Base-by-base conservation (phyloP, 2,888 invertebrate genomes). In the Icerya purchasi region DNA sequence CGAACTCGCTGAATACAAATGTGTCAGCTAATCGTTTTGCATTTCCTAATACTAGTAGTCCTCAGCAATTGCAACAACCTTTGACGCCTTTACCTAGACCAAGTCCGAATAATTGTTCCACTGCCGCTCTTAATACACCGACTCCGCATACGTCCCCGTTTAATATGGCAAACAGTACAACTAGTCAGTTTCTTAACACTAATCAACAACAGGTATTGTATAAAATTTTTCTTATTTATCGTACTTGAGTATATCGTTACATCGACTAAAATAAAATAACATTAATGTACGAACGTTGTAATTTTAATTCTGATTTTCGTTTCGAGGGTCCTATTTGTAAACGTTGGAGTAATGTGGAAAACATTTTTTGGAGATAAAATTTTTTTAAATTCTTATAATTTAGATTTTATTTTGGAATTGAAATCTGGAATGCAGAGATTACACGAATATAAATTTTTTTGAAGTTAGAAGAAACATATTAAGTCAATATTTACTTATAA, bases 21-120 rank as follows among this genome's bases (percentile, higher is more conserved):
- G 36, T 36, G 14, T 36, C 36, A 14, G 62, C 54, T 63, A 65
- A 52, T 53, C 61, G 23, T 57, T 61, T 54, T 63, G 62, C 23
- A 61, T 61, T 56, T 63, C 64, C 1, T 61, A 62, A 56, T 22
- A 50, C 19, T 50, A 54, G 49, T 21, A 54, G 54, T 22, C 3
- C 69, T 67, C 54, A 66, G 57, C 65, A 64, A 50, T 63, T 61
- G 59, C 62, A 61, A 25, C 66, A 65, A 57, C 61, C 64, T 10
- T 62, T 62, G 55, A 64, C 59, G 59, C 63, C 63, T 50, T 58
- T 63, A 51, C 63, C 63, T 51, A 60, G 63, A 53, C 63, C 58
- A 14, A 63, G 63, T 59, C 63, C 63, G 36, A 61, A 61, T 57
- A 57, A 60, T 58, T 56, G 57, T 56, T 63, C 56, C 25, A 56